Percentiles rank a stretch among this genome's conserved stretches.
phyloP scores from a whole-genome alignment of 2,888 invertebrate species.

The Gisinianus flammeolus region DNA sequence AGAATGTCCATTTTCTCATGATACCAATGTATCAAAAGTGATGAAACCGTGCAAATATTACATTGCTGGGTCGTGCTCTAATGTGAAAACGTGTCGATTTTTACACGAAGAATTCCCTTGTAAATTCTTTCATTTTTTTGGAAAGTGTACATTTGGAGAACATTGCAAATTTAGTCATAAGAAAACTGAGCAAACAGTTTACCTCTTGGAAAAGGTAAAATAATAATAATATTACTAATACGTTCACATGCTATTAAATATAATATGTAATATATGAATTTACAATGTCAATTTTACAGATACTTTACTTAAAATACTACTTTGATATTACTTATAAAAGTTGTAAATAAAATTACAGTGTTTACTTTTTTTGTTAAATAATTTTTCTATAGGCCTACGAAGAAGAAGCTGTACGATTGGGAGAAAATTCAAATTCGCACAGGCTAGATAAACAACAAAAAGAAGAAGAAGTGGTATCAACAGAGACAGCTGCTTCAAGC shows the following conservation, averaged over 20 bases:
- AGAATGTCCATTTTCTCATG: slow-evolving; percentile 1
- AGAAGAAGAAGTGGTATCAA: not conserved
- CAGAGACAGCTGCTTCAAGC: not conserved
- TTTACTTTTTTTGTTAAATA: no score
- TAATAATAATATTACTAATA: not conserved
- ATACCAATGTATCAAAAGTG: not conserved
- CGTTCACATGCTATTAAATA: no score
- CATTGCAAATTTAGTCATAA: slow-evolving; percentile 1
- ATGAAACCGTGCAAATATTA: not conserved
- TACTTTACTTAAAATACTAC: no score
- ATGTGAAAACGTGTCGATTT: not conserved
- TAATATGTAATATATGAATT: no score
- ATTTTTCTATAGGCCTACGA: not conserved
- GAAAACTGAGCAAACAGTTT: not conserved
- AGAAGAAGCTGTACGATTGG: not conserved
- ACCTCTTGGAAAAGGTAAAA: not conserved
- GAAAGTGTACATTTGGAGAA: not conserved
- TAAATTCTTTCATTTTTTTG: not conserved
- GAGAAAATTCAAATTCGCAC: not conserved
- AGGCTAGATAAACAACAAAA: not conserved
- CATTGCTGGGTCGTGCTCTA: not conserved
- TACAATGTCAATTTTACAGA: no score
- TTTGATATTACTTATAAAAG: no score
- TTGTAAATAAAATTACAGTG: no score
- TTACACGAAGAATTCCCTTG: slow-evolving; percentile 3